phyloP scores from a whole-genome alignment of 2,888 invertebrate genomes.

The Mesorhabditis belari region DNA sequence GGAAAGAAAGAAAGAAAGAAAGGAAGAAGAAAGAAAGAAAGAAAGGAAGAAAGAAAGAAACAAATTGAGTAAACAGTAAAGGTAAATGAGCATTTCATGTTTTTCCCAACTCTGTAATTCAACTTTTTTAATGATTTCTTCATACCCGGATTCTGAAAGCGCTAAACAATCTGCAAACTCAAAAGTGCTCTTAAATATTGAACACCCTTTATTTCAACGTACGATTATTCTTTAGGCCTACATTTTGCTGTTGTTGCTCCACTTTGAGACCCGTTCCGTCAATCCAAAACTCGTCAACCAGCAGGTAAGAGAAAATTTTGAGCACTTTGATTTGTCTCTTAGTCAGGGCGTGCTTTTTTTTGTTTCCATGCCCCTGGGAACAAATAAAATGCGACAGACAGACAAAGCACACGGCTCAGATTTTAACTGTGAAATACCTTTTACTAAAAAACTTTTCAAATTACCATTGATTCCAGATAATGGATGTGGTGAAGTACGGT shows the following conservation, averaged over 20 bases:
- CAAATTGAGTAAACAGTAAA: too few relatives aligned
- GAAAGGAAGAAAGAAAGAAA: too few relatives aligned
- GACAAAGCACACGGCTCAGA: too few relatives aligned
- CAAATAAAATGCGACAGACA: neutral
- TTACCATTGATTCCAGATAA: slow-evolving; percentile 10
- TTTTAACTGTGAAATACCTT: neutral
- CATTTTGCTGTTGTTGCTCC: neutral
- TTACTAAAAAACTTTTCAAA: slow-evolving; percentile 1
- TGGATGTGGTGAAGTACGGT: slow-evolving; percentile 23
- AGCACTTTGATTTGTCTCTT: slow-evolving; percentile 5
- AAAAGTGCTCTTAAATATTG: too few relatives aligned
- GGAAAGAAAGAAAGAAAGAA: too few relatives aligned
- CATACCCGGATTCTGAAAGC: neutral
- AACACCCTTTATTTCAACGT: too few relatives aligned
- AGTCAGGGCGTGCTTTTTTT: slow-evolving; percentile 16
- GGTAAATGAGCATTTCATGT: too few relatives aligned
- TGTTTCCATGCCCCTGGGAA: neutral
- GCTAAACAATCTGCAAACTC: neutral
- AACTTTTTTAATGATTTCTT: neutral
- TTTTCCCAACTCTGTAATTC: too few relatives aligned
- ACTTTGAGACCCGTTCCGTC: neutral
- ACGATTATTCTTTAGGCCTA: too few relatives aligned
- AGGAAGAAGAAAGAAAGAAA: too few relatives aligned
- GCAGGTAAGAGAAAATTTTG: too few relatives aligned
- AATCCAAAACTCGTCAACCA: slow-evolving; percentile 16